Base-by-base conservation (phyloP, 1,140 invertebrate species). In the Brachionus asplanchnoidis region DNA sequence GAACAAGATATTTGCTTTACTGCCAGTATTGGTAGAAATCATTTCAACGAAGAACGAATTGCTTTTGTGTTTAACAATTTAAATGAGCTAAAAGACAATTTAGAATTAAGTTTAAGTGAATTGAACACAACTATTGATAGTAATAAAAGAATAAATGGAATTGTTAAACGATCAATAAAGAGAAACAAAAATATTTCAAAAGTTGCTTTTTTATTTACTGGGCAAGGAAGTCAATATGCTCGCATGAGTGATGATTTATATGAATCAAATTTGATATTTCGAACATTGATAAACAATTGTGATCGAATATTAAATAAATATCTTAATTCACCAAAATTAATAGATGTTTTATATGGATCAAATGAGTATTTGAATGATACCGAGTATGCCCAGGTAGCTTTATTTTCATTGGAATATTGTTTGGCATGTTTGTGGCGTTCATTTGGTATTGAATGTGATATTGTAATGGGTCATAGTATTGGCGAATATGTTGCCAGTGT, bases 211-310 rank as follows among this genome's bases (percentile, higher is more conserved):
- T 26, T 68, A 14, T 68, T 68, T 68, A 26, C 66, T 26, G 66
- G 66, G 36, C 66, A 68, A 68, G 66, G 66, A 28, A 32, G 23
- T 28, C 66, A 68, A 68, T 68, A 68, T 68, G 66, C 66, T 68
- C 5, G 26, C 1, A 68, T 68, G 66, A 32, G 23, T 12, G 9
- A n/a, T 68, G 23, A 14, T 12, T 23, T 68, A 68, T 68, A 36
- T 32, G 66, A 68, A 14, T 32, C 23, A 0, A 28, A 28, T 32
- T 32, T 32, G 14, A 3, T 28, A 23, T 68, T 32, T 3, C 2
- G 66, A 28, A 14, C 23, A 26, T 28, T 28, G 28, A 68, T 68
- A 1, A 36, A 6, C 20, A 14, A 68, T 32, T 32, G 20, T 68
- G 66, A 28, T 68, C 14, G 2, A 32, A 23, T 68, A 14, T 65